Evolutionary conservation across 2,888 invertebrate genomes (phyloP), one percentile per base, ranked within the genome.

Genomic region (Automeris io): DNA sequence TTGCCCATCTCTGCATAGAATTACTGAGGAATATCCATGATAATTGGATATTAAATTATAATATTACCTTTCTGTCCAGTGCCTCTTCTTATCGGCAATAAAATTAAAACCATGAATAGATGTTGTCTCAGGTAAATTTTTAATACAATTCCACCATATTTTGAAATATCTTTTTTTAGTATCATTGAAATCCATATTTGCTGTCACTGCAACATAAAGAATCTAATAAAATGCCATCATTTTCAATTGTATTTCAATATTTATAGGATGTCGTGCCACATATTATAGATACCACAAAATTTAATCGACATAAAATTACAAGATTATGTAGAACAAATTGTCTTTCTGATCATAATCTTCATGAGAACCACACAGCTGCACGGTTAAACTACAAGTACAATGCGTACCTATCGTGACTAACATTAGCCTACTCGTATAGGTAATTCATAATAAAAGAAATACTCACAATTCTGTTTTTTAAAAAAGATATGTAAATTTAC

Each of bases 81-180:
- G 91, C 39, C 88, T 71, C 29, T 83, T 86, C n/a, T 76, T 68
- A 57, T 91, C 90, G 2, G 88, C 90, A 37, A 92, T 85, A 57
- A 89, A 92, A 53, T 86, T 81, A 48, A 90, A 88, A 2, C 92
- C 92, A 60, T 92, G 92, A 42, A 92, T 88, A 3, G 90, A 89
- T 2, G 88, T 88, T 0, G 77, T 79, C n/a, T 79, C 62, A 0
- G 86, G 86, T 25, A 86, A 58, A 45, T 75, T 79, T 50, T 80
- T 83, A 24, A 86, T 83, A 1, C 81, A 82, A 13, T 71, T 65
- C 85, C 82, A 85, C 86, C 86, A 86, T 50, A 83, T 80, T 44
- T 73, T 65, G 2, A 77, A 61, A 47, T 82, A 83, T 42, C 57
- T 58, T 48, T 63, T 76, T 18, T 55, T 52, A 3, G 57, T 49